Conservation (phyloP, 2,797 vertebrate species). For the Acanthornis magna region DNA sequence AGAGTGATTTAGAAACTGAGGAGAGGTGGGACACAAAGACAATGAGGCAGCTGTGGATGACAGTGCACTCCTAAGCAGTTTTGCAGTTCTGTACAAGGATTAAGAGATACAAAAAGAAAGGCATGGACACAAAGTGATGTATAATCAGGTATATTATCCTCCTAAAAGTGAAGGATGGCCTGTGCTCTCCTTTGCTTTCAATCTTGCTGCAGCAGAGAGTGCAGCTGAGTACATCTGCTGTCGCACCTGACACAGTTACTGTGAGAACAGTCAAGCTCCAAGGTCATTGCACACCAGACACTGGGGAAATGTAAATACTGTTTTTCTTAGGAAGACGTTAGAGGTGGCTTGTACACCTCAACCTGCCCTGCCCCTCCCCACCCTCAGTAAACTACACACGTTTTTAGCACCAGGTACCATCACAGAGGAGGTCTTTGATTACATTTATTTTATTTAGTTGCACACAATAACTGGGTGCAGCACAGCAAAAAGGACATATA, state of each 20-base stretch:
- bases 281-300: not conserved
- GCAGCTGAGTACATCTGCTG: not conserved
- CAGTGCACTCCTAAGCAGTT: not conserved
- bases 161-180: not conserved
- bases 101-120: not conserved
- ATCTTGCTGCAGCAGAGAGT: not conserved
- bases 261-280: not conserved
- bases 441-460: not conserved
- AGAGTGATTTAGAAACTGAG: not conserved
- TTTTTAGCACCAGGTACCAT: not conserved
- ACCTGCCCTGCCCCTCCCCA: not conserved
- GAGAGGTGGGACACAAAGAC: not conserved
- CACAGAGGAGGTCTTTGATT: not conserved
- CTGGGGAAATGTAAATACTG: not conserved
- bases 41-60: not conserved
- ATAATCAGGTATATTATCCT: not conserved
- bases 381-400: not conserved
- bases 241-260: not conserved
- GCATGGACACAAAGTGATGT: not conserved
- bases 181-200: not conserved
- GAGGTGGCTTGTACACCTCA: not conserved
- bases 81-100: not conserved
- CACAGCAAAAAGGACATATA: not conserved
- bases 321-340: not conserved
- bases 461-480: not conserved